phyloP scores from a whole-genome alignment of 2,113 vertebrate species.

The Coptodon bakossiorum region DNA sequence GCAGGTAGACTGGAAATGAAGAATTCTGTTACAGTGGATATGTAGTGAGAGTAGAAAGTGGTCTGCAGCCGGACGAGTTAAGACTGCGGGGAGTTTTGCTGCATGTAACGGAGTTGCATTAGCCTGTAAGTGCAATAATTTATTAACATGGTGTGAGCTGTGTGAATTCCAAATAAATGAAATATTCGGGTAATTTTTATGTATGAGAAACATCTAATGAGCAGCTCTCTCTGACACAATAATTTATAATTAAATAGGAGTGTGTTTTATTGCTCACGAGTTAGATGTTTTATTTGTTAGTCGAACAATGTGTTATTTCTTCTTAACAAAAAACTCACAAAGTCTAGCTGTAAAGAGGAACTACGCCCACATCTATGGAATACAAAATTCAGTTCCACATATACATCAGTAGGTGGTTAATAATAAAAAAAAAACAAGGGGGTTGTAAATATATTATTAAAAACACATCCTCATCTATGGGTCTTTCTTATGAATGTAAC shows the following conservation, averaged over 20 bases:
- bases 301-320: background rate
- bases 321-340: background rate
- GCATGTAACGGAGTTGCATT: background rate
- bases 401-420: background rate
- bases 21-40: background rate
- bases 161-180: background rate
- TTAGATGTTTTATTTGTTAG: background rate
- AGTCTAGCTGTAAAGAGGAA: background rate
- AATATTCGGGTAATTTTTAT: background rate
- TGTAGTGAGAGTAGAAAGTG: background rate
- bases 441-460: background rate
- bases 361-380: background rate
- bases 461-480: background rate
- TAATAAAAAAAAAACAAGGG: background rate
- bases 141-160: background rate
- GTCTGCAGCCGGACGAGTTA: background rate
- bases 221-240: background rate
- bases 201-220: background rate
- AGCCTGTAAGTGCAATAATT: background rate
- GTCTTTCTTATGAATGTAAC: background rate
- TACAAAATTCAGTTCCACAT: background rate
- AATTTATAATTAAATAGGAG: background rate
- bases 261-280: background rate
- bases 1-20: slow-evolving; percentile 17
- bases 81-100: background rate